phyloP scores from a whole-genome alignment of 2,113 vertebrate species.

The Grammomys surdaster region DNA sequence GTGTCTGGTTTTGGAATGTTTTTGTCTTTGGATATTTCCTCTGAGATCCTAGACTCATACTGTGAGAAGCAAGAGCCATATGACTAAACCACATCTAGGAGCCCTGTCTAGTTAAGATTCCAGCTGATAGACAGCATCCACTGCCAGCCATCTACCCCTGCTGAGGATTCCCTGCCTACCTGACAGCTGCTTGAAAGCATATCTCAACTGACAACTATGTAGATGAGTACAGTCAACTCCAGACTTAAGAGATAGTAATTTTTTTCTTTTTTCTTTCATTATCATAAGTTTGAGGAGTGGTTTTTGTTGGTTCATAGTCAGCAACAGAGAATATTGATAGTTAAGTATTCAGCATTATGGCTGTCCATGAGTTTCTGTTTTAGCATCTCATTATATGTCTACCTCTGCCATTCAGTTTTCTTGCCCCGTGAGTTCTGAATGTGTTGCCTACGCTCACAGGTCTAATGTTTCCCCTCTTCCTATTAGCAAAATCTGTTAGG shows the following conservation, averaged over 20 bases:
- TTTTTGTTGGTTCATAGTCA: background rate
- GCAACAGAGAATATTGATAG: background rate
- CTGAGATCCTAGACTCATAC: background rate
- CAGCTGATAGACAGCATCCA: background rate
- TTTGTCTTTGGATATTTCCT: background rate
- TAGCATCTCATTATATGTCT: background rate
- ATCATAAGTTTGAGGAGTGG: background rate
- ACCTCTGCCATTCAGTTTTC: slow-evolving; percentile 3
- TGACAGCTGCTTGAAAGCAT: background rate
- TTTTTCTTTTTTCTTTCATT: background rate
- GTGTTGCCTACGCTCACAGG: slow-evolving; percentile 42
- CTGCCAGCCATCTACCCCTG: background rate
- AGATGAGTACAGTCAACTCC: background rate
- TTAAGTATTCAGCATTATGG: background rate
- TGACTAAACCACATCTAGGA: background rate
- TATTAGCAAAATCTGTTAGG: slow-evolving; percentile 69
- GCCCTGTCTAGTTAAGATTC: background rate
- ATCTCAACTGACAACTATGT: background rate
- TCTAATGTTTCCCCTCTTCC: slow-evolving; percentile 44
- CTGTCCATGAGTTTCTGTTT: background rate
- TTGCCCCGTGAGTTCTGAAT: background rate
- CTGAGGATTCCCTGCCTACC: background rate
- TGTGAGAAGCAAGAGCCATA: background rate
- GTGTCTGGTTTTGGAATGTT: background rate
- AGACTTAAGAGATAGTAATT: background rate